Base-by-base conservation (phyloP, 2,888 invertebrate species). In the Sthenelais limicola region DNA sequence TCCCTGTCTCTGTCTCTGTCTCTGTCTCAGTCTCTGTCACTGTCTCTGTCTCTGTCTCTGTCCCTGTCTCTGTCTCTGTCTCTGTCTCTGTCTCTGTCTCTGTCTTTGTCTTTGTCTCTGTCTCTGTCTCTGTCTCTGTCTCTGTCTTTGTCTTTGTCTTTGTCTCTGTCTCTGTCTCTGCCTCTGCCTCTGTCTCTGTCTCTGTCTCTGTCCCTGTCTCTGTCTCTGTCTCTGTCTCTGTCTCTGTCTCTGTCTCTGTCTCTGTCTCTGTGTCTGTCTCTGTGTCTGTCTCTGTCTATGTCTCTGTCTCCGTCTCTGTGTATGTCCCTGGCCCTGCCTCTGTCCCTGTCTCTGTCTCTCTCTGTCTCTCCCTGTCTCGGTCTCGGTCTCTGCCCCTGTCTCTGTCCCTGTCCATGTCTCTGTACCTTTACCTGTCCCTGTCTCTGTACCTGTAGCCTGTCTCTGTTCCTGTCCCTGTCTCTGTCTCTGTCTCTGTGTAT, bases 21-120 rank as follows among this genome's bases (percentile, higher is more conserved):
- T 9, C 43, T 43, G 43, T 12, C 43, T 18, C 43, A 12, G 43
- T 12, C 43, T 18, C 43, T 43, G 43, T 43, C 43, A 9, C 43
- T 43, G 43, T 43, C 43, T 18, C 43, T 43, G 43, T 43, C 43
- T 18, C 43, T 43, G 43, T 43, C 68, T 26, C 68, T 68, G n/a
- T 38, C 68, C 24, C 68, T 43, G 48, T 32, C 68, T 30, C 58
- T 56, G 47, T 15, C 47, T 12, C 47, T 32, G 35, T 26, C 52
- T 9, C 52, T 15, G 52, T 52, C 52, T 21, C 52, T 52, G n/a
- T 52, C 52, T 9, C 52, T 15, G 24, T 52, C 52, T 21, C 52
- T 15, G 21, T 21, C 9, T 9, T 21, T 15, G 52, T 52, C 52
- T 26, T 15, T 21, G 52, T 52, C 9, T 21, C 52, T 52, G 52